These are phyloP conservation scores for Oncopodura yosiiana DNA, from an alignment of 1,140 invertebrate genomes.

Conservation along the genomic window DNA sequence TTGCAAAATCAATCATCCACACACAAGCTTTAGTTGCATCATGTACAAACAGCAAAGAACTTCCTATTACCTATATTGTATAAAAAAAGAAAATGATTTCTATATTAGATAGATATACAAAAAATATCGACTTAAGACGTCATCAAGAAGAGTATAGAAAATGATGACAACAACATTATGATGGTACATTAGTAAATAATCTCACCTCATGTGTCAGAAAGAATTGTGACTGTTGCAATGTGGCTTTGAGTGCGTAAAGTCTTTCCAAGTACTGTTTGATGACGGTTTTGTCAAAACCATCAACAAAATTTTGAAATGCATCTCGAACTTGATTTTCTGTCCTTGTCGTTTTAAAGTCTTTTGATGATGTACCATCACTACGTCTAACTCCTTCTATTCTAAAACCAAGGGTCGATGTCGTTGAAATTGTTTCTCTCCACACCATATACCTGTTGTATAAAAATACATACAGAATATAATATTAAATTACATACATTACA, in stretches of 20 bases:
- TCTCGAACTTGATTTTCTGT: slow-evolving; percentile 67
- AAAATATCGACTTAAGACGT: not conserved
- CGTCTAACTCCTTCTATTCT: slow-evolving; percentile 83
- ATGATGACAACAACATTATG: not conserved
- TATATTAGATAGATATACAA: not conserved
- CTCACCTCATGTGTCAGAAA: slow-evolving; percentile 75
- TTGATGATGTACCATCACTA: slow-evolving; percentile 73
- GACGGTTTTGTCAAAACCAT: slow-evolving; percentile 62
- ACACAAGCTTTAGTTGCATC: slow-evolving; percentile 75
- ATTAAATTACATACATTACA: too few relatives aligned
- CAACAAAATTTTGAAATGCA: slow-evolving; percentile 71
- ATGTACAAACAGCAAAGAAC: slow-evolving; percentile 90
- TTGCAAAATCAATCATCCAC: slow-evolving; percentile 98
- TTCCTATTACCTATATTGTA: slow-evolving; percentile 72
- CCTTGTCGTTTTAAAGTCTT: slow-evolving; percentile 95
- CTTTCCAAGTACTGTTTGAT: slow-evolving; percentile 70
- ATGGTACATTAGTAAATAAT: slow-evolving; percentile 4
- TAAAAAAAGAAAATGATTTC: slow-evolving; percentile 1
- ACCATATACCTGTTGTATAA: slow-evolving; percentile 67
- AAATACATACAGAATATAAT: slow-evolving; percentile 5
- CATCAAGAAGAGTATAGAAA: slow-evolving; percentile 18
- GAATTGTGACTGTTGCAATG: slow-evolving; percentile 72
- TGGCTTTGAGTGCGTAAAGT: slow-evolving; percentile 68
- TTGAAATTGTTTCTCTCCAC: slow-evolving; percentile 94
- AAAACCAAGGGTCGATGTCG: slow-evolving; percentile 70